phyloP scores from a whole-genome alignment of 2,888 invertebrate species.

The Penaeus monodon region DNA sequence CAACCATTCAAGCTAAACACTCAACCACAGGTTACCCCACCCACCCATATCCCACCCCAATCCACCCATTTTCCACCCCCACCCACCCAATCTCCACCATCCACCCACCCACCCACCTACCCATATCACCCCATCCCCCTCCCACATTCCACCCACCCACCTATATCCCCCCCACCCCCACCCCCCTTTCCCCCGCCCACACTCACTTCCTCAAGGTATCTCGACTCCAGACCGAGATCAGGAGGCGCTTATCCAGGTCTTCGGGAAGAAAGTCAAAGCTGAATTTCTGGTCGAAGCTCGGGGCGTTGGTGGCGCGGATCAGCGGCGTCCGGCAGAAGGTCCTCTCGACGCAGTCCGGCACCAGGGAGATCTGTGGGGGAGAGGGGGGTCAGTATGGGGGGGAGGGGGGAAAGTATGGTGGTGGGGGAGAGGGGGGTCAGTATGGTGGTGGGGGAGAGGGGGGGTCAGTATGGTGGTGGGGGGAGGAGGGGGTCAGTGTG shows the following conservation, averaged over 20 bases:
- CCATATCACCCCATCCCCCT: too few relatives aligned
- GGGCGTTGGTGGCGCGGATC: slow-evolving; percentile 80
- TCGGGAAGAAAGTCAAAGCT: slow-evolving; percentile 76
- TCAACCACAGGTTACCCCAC: too few relatives aligned
- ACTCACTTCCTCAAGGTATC: slow-evolving; percentile 84
- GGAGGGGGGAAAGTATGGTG: neutral
- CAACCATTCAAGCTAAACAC: too few relatives aligned
- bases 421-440: neutral
- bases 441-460: neutral
- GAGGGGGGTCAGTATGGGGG: neutral
- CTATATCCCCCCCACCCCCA: too few relatives aligned
- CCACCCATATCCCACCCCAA: too few relatives aligned
- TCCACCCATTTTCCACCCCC: too few relatives aligned
- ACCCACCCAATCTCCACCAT: too few relatives aligned
- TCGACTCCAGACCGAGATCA: slow-evolving; percentile 88
- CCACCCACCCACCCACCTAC: too few relatives aligned
- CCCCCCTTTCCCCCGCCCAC: neutral
- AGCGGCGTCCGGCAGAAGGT: slow-evolving; percentile 81
- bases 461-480: neutral
- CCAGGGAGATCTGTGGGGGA: slow-evolving; percentile 59
- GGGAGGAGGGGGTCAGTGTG: neutral
- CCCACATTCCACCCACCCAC: too few relatives aligned
- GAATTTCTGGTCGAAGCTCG: slow-evolving; percentile 84
- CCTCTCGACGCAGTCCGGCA: slow-evolving; percentile 67
- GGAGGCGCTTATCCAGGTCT: slow-evolving; percentile 77